Conservation (phyloP, 2,797 vertebrate genomes). For the Pristis pectinata region DNA sequence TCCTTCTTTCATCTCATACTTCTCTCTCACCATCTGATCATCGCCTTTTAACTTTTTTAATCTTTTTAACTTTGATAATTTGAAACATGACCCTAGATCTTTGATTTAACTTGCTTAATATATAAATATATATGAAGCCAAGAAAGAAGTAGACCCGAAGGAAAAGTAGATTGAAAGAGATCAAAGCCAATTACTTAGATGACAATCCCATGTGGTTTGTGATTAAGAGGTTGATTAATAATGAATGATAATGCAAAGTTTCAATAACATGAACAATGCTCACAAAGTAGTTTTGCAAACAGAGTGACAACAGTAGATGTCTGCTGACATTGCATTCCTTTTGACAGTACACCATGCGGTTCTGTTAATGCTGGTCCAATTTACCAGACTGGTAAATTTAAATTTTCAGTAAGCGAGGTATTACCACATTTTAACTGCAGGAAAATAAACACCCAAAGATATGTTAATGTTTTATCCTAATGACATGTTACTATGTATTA, state of each 20-base stretch:
- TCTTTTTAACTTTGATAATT: background rate
- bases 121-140: background rate
- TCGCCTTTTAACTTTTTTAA: background rate
- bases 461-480: background rate
- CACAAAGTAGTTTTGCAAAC: background rate
- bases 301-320: no score
- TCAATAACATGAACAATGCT: background rate
- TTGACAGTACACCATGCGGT: background rate
- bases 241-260: background rate
- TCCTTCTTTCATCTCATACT: background rate
- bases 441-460: background rate
- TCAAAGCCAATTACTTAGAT: background rate
- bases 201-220: background rate
- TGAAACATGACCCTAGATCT: background rate
- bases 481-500: background rate
- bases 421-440: background rate
- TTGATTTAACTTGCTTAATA: background rate
- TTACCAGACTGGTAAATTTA: background rate
- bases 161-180: background rate
- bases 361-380: background rate
- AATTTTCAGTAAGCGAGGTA: background rate
- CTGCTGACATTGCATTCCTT: background rate
- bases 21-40: background rate
- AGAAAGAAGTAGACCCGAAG: background rate
- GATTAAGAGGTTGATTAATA: background rate